Conservation (phyloP, 2,797 vertebrate species). For the Garrulus glandarius region DNA sequence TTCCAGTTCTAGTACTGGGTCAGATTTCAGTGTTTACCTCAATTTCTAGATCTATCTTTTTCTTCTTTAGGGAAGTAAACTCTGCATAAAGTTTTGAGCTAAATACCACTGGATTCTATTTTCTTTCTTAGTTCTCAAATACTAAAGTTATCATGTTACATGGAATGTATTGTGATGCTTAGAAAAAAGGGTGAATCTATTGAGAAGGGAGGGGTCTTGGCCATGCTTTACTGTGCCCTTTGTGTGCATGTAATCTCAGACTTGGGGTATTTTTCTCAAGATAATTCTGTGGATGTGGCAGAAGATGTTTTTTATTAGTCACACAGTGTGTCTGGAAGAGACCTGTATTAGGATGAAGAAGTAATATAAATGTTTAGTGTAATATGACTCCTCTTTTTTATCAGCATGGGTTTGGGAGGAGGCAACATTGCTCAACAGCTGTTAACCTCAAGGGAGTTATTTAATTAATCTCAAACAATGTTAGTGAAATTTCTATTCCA, state of each 20-base stretch:
- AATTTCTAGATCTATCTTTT: background rate
- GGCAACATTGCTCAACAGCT: background rate
- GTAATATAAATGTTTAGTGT: slow-evolving; percentile 29
- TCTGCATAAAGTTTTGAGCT: background rate
- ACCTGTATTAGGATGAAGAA: background rate
- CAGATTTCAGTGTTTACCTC: background rate
- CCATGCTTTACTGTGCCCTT: background rate
- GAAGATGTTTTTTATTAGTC: slow-evolving; percentile 30
- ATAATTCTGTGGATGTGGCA: background rate
- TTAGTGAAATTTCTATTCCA: background rate
- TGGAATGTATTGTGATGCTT: background rate
- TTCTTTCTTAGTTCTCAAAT: background rate
- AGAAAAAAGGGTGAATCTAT: background rate
- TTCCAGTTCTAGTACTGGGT: background rate
- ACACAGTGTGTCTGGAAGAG: background rate
- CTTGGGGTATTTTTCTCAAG: background rate
- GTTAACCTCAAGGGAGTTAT: background rate
- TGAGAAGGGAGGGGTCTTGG: background rate
- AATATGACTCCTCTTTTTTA: background rate
- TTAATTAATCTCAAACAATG: background rate
- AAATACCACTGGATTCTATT: background rate
- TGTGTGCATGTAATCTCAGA: background rate
- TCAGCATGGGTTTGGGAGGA: background rate
- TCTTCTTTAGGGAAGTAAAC: background rate
- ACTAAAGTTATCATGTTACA: background rate